Evolutionary conservation across 1,140 invertebrate genomes (phyloP), one percentile per base, ranked within the genome.

Genomic region (Sitodiplosis mosellana): DNA sequence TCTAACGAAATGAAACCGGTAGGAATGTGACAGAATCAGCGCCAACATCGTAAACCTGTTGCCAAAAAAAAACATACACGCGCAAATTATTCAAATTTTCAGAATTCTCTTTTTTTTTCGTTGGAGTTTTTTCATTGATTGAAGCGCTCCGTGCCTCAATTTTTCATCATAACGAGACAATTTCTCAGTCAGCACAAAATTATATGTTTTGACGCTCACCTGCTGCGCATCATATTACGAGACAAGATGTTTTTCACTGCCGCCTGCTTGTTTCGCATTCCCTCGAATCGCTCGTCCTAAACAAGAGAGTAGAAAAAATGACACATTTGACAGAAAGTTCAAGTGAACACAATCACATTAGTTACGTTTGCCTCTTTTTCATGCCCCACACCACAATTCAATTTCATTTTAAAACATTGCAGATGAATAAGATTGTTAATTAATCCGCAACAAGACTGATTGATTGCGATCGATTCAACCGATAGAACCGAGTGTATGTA

Each of bases 61-160:
- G 46, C 34, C 27, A 10, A 27, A 27, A n/a, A 19, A 40, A n/a
- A 40, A 40, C 18, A 17, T 18, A 12, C 19, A 17, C 17, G 17
- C 11, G 42, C 18, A 44, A 22, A 14, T 44, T 50, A 22, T 47
- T 38, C 38, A 50, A 47, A 47, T 47, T 38, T 41, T 46, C 44
- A 17, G 47, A 47, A 46, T 50, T 47, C 46, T 40, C 43, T 17
- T 20, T 44, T 15, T 36, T 36, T n/a, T 36, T 10, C n/a, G 10
- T 36, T n/a, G n/a, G n/a, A n/a, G n/a, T n/a, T n/a, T n/a, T n/a
- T n/a, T n/a, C n/a, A n/a, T n/a, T n/a, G n/a, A n/a, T n/a, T n/a
- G n/a, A n/a, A n/a, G n/a, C n/a, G n/a, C n/a, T n/a, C n/a, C n/a
- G n/a, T n/a, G n/a, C n/a, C n/a, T n/a, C n/a, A n/a, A n/a, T n/a